Percentiles rank a stretch among this genome's conserved stretches.
These are phyloP conservation scores for Hippopotamus amphibius DNA, from an alignment of 2,113 vertebrate species.

Conservation along the genomic window DNA sequence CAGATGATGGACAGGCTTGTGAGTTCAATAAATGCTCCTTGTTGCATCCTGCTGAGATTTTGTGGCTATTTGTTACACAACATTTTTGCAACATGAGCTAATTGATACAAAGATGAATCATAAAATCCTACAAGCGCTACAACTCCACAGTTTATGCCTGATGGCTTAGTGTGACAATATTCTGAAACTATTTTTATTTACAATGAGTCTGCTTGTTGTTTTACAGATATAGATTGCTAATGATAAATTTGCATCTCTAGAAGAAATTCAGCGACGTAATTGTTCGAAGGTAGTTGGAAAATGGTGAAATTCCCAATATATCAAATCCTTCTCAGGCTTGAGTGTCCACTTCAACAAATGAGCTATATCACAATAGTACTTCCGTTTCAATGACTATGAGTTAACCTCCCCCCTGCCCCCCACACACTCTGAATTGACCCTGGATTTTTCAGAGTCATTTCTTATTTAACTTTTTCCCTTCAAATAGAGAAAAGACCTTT, in stretches of 20 bases:
- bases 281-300: background rate
- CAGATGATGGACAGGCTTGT: fast-evolving
- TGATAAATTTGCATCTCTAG: background rate
- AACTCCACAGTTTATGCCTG: background rate
- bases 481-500: background rate
- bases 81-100: background rate
- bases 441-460: background rate
- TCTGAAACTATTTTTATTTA: background rate
- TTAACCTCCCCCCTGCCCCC: background rate
- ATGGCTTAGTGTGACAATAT: background rate
- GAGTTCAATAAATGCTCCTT: background rate
- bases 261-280: background rate
- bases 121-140: background rate
- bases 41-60: background rate
- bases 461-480: background rate
- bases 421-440: background rate
- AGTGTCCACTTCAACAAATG: background rate
- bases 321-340: background rate
- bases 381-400: fast-evolving
- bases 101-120: background rate
- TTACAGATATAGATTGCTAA: background rate
- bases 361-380: fast-evolving
- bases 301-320: background rate
- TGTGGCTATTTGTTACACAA: background rate
- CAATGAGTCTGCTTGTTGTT: background rate